A percentile compares a stretch with the other conserved stretches of the same genome.
These are phyloP conservation scores for Neosilurus hyrtlii DNA, from an alignment of 2,797 vertebrate species.

Conservation along the genomic window DNA sequence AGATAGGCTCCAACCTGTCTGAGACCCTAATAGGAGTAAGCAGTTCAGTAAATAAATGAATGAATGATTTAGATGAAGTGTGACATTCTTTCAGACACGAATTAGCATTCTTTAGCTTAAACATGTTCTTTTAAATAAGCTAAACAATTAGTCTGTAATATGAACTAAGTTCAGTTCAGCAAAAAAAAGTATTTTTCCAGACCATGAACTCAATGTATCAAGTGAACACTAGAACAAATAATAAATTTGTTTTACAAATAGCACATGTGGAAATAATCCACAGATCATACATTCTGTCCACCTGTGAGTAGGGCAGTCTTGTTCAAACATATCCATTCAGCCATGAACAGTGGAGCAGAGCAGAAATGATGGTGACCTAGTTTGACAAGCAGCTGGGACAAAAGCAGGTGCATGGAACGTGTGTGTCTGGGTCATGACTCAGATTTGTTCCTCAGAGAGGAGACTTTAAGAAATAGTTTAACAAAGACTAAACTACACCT, in stretches of 20 bases:
- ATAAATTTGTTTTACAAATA: background rate
- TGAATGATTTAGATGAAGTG: background rate
- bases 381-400: conserved; percentile 45
- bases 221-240: background rate
- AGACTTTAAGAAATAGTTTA: conserved; percentile 39
- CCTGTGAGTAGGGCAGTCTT: conserved; percentile 30
- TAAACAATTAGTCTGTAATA: too few species aligned
- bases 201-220: background rate
- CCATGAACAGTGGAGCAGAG: conserved; percentile 38
- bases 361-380: conserved; percentile 51
- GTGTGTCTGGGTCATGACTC: conserved; percentile 47
- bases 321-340: conserved; percentile 39
- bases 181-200: background rate
- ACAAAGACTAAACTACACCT: conserved; percentile 25
- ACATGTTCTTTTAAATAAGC: background rate
- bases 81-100: conserved; percentile 2
- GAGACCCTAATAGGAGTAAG: too few species aligned
- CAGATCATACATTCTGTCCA: conserved; percentile 7
- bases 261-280: background rate
- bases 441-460: conserved; percentile 29
- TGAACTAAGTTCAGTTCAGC: too few species aligned
- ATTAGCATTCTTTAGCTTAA: background rate
- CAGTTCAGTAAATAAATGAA: too few species aligned
- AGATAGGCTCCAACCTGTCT: too few species aligned
- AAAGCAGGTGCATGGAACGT: conserved; percentile 45